phyloP scores from a whole-genome alignment of 2,888 invertebrate species.

The Lasioglossum leucozonium region DNA sequence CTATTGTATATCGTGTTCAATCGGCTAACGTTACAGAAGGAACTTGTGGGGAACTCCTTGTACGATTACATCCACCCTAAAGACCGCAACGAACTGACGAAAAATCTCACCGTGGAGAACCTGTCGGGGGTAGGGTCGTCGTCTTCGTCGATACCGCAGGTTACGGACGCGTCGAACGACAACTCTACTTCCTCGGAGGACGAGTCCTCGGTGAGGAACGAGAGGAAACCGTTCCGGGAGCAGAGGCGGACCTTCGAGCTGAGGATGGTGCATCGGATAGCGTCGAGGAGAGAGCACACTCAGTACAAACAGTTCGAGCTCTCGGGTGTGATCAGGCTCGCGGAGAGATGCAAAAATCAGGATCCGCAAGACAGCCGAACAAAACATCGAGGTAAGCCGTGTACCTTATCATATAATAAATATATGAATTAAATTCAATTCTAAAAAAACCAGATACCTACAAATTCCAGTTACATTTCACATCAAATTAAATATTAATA shows the following conservation, averaged over 20 bases:
- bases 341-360: conserved; percentile 74
- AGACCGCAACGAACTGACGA: conserved; percentile 90
- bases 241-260: conserved; percentile 85
- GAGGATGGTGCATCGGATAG: conserved; percentile 84
- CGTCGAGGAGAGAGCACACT: conserved; percentile 84
- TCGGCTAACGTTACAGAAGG: conserved; percentile 87
- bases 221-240: conserved; percentile 68
- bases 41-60: conserved; percentile 92
- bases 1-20: not conserved
- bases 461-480: no score
- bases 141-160: conserved; percentile 62
- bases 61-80: conserved; percentile 92
- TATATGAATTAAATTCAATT: no score
- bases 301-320: conserved; percentile 85
- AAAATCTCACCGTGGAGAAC: conserved; percentile 86
- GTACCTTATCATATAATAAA: no score
- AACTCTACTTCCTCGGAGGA: conserved; percentile 86
- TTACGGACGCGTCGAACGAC: conserved; percentile 81
- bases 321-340: conserved; percentile 84
- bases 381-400: conserved; percentile 68
- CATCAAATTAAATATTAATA: no score
- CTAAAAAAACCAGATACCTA: no score
- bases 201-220: conserved; percentile 42
- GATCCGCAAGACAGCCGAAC: conserved; percentile 60
- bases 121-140: conserved; percentile 81